A percentile compares a stretch with the other conserved stretches of the same genome.
Conservation (phyloP, 2,888 invertebrate species). For the Metacarcinus magister region DNA sequence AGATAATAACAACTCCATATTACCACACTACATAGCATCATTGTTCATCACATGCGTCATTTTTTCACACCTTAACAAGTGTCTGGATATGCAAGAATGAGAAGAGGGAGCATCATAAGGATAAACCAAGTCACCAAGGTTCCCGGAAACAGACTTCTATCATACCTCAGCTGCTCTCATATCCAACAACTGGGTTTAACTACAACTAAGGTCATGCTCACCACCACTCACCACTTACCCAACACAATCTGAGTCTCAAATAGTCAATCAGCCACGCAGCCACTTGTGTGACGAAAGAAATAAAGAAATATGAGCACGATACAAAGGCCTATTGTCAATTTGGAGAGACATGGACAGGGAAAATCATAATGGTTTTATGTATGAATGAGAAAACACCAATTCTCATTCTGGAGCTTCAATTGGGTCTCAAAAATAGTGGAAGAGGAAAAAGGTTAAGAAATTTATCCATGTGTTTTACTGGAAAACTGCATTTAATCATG, state of each 20-base stretch:
- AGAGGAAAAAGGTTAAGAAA: neutral
- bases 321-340: neutral
- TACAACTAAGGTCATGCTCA: neutral
- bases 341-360: neutral
- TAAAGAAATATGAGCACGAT: neutral
- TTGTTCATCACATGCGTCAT: neutral
- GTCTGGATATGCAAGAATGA: neutral
- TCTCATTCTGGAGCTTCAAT: neutral
- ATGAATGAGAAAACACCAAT: neutral
- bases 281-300: neutral
- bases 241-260: neutral
- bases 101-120: neutral
- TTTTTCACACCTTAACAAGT: neutral
- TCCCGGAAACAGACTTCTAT: neutral
- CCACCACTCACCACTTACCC: neutral
- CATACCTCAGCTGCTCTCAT: neutral
- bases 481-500: neutral
- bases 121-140: neutral
- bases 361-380: neutral
- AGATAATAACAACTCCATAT: neutral
- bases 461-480: neutral
- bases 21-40: neutral
- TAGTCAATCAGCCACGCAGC: neutral
- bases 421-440: neutral
- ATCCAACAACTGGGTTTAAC: neutral